Conservation (phyloP, 2,797 vertebrate genomes). For the Hemibagrus guttatus region DNA sequence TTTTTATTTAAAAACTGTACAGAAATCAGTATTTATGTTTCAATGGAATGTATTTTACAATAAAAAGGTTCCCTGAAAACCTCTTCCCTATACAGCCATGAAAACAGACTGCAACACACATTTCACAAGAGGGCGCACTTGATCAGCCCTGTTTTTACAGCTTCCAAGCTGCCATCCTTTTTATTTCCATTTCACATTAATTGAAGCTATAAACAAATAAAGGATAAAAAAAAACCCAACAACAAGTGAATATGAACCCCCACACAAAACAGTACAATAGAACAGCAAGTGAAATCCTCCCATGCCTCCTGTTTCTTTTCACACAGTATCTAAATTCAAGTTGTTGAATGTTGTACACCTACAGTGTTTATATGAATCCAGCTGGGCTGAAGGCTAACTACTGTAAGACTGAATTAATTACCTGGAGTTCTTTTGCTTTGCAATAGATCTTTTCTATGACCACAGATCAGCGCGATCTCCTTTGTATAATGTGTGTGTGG, state of each 20-base stretch:
- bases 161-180: no score
- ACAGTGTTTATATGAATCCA: background rate
- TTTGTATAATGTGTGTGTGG: slow-evolving; percentile 31
- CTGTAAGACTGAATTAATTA: slow-evolving; percentile 19
- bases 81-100: no score
- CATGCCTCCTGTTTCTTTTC: background rate
- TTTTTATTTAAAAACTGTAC: no score
- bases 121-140: slow-evolving; percentile 19
- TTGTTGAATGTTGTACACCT: background rate
- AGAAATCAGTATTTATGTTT: background rate
- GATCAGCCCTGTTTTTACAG: background rate
- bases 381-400: background rate
- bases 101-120: background rate
- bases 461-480: slow-evolving; percentile 23
- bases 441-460: slow-evolving; percentile 13
- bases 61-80: background rate
- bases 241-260: background rate
- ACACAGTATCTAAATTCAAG: background rate
- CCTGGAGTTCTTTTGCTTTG: background rate
- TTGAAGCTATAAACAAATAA: slow-evolving; percentile 3
- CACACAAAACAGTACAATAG: background rate
- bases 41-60: no score
- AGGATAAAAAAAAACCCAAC: no score
- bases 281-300: slow-evolving; percentile 2
- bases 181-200: background rate